Percentiles rank a stretch among this genome's conserved stretches.
Evolutionary conservation across 2,888 invertebrate species (phyloP).

Genomic region (Clusia tigrina): DNA sequence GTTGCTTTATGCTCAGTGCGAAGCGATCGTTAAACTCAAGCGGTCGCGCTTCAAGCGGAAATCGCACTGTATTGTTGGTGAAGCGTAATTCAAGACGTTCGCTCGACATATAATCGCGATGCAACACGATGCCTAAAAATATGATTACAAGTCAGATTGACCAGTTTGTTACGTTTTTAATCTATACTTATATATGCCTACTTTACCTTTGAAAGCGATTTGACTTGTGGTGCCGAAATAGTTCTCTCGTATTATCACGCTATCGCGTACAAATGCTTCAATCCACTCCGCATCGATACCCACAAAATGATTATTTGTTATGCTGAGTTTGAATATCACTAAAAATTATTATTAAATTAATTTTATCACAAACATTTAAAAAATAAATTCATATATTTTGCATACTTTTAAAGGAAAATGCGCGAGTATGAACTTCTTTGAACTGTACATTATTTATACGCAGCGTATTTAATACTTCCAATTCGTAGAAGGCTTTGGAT

Average conservation of each 20-base stretch:
- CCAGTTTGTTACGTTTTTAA: background rate
- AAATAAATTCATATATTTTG: constrained; percentile 14
- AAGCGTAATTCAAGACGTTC: constrained; percentile 61
- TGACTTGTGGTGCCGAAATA: constrained; percentile 56
- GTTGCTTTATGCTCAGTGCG: constrained; percentile 51
- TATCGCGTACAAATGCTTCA: constrained; percentile 54
- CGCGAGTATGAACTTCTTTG: constrained; percentile 72
- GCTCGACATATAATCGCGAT: constrained; percentile 54
- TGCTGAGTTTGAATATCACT: constrained; percentile 56
- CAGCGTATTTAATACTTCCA: constrained; percentile 74
- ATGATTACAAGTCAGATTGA: background rate
- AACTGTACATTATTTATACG: constrained; percentile 73
- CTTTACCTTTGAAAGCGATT: constrained; percentile 56
- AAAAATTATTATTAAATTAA: constrained; percentile 9
- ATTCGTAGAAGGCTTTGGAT: constrained; percentile 77
- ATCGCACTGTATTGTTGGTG: constrained; percentile 56
- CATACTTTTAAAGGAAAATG: constrained; percentile 69
- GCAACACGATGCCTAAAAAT: constrained; percentile 49
- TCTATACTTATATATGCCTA: no score
- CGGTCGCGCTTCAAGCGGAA: constrained; percentile 43
- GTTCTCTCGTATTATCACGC: constrained; percentile 55
- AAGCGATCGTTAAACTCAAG: constrained; percentile 56
- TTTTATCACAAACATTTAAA: constrained; percentile 3
- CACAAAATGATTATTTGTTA: constrained; percentile 56
- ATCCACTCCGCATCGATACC: constrained; percentile 61